Percentiles rank a stretch among this genome's conserved stretches.
Conservation (phyloP, 1,140 invertebrate genomes). For the Gyrodactylus bullatarudis region DNA sequence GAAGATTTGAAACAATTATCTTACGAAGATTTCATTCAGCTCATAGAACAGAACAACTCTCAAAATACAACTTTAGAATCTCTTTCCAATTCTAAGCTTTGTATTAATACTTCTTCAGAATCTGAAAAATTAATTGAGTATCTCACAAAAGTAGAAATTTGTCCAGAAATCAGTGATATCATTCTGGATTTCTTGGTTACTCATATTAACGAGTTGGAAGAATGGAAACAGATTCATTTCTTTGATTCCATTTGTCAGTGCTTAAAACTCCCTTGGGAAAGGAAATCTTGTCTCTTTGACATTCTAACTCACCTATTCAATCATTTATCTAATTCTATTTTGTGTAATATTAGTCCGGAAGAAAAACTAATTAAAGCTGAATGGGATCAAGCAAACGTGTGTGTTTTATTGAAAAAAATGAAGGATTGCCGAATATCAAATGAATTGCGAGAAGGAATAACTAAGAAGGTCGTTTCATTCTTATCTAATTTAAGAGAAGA, state of each 20-base stretch:
- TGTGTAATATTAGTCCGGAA: background rate
- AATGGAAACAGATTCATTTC: background rate
- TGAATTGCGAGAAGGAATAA: background rate
- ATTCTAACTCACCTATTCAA: background rate
- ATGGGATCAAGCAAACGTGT: background rate
- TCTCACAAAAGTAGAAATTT: background rate
- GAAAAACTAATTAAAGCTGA: background rate
- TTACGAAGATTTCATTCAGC: background rate
- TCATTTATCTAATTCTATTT: background rate
- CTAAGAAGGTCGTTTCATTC: background rate
- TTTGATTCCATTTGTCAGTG: background rate
- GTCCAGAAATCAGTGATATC: background rate
- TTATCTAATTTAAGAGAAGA: background rate
- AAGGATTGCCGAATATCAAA: background rate
- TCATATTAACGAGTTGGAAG: background rate
- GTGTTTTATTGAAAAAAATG: background rate
- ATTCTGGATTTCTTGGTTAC: background rate
- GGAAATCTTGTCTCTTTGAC: background rate
- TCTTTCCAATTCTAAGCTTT: background rate
- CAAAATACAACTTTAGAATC: background rate
- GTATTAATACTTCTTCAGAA: background rate
- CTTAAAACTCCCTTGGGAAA: background rate
- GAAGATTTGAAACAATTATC: no score
- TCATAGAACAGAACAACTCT: background rate
- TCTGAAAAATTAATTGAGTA: background rate